Conservation (phyloP, 2,888 invertebrate species). For the Catocala nupta region DNA sequence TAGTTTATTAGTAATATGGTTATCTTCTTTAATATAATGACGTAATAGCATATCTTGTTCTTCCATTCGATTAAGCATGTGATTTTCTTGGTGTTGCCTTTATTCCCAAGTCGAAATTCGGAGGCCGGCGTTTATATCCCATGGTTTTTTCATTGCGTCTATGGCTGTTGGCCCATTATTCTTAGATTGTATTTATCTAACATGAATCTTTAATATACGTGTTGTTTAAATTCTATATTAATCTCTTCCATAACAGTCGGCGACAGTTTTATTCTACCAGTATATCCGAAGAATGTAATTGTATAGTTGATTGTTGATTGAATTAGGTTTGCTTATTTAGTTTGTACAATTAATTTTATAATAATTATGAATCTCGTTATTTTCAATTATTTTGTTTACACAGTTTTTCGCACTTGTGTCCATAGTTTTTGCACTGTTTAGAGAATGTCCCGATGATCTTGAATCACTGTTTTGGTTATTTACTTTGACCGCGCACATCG, state of each 20-base stretch:
- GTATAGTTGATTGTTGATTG: background rate
- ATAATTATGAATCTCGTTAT: slow-evolving; percentile 9
- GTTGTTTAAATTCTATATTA: background rate
- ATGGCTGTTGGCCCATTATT: too few relatives aligned
- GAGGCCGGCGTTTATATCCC: too few relatives aligned
- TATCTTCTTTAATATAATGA: background rate
- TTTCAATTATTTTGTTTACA: slow-evolving; percentile 18
- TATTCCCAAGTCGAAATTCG: too few relatives aligned
- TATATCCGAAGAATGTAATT: background rate
- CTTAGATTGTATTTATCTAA: too few relatives aligned
- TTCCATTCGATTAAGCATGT: background rate
- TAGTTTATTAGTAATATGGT: background rate
- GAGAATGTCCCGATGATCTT: slow-evolving; percentile 44
- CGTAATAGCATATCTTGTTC: background rate
- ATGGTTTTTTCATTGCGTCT: too few relatives aligned
- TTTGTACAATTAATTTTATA: slow-evolving; percentile 5
- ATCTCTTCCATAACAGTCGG: background rate
- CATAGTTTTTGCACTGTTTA: slow-evolving; percentile 45
- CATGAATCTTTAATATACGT: too few relatives aligned
- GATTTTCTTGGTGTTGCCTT: too few relatives aligned
- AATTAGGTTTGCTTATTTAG: background rate
- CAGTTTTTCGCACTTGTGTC: slow-evolving; percentile 44
- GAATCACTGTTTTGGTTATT: slow-evolving; percentile 41
- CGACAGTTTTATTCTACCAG: background rate
- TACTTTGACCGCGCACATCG: slow-evolving; percentile 41